Evolutionary conservation across 2,888 invertebrate genomes (phyloP).

Genomic region (Odontocolon sp.): DNA sequence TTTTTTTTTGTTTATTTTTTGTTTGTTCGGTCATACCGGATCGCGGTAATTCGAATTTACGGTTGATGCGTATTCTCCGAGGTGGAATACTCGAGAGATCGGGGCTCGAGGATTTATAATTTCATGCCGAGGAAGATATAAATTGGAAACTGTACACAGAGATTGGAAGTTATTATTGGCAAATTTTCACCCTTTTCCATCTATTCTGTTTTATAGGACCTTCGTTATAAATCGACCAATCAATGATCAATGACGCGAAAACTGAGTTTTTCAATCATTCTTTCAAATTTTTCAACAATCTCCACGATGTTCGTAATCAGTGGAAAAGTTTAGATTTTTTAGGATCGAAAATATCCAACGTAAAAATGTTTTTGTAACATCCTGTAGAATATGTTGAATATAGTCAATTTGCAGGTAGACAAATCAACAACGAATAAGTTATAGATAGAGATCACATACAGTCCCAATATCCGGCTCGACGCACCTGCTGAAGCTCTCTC

Average conservation of each 20-base stretch:
- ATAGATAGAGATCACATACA: background rate
- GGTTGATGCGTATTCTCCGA: slow-evolving; percentile 3
- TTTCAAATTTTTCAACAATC: too few species aligned
- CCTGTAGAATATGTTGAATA: background rate
- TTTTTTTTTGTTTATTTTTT: too few species aligned
- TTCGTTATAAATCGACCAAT: too few species aligned
- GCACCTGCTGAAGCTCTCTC: slow-evolving; percentile 8
- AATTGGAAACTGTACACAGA: too few species aligned
- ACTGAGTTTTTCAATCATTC: too few species aligned
- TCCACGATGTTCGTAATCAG: too few species aligned
- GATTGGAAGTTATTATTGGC: background rate
- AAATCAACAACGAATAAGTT: slow-evolving; percentile 1
- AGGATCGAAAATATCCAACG: background rate
- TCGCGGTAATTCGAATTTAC: slow-evolving; percentile 22
- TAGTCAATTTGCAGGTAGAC: background rate
- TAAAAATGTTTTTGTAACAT: background rate
- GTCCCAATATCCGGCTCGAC: background rate
- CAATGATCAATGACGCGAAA: too few species aligned
- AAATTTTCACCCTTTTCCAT: slow-evolving; percentile 23
- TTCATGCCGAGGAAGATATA: background rate
- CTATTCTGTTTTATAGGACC: too few species aligned
- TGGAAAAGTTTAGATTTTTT: too few species aligned
- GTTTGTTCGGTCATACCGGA: too few species aligned
- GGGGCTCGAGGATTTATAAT: slow-evolving; percentile 12
- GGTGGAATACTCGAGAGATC: background rate